phyloP scores from a whole-genome alignment of 2,888 invertebrate species.

The Proisotoma minuta region DNA sequence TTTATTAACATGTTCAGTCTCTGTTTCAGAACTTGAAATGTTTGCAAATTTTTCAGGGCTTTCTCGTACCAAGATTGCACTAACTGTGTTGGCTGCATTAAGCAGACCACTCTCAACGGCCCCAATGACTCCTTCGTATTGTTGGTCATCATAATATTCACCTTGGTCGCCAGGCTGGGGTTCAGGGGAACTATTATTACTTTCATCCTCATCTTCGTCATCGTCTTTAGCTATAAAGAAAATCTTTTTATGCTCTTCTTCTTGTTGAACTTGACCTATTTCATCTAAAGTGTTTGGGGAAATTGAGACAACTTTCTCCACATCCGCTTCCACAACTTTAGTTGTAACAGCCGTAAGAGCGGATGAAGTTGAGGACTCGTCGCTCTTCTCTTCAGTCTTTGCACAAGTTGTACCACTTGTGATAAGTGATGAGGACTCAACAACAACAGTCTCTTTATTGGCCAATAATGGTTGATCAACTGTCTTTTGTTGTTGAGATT shows the following conservation, averaged over 20 bases:
- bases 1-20: neutral
- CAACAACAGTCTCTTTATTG: too few relatives aligned
- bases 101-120: conserved; percentile 39
- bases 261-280: conserved; percentile 14
- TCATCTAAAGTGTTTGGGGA: conserved; percentile 13
- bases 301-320: neutral
- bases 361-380: conserved; percentile 15
- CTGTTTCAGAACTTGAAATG: conserved; percentile 7
- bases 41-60: conserved; percentile 39
- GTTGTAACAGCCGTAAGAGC: conserved; percentile 19
- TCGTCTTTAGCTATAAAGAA: conserved; percentile 39
- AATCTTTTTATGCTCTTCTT: conserved; percentile 25
- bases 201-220: conserved; percentile 21
- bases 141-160: conserved; percentile 1
- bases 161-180: neutral
- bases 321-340: conserved; percentile 6
- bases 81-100: conserved; percentile 40
- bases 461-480: neutral
- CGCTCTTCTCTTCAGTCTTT: conserved; percentile 6
- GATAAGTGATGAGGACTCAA: too few relatives aligned
- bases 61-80: conserved; percentile 42
- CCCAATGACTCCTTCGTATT: conserved; percentile 19
- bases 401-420: conserved; percentile 24
- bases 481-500: too few relatives aligned
- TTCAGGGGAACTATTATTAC: conserved; percentile 18